phyloP scores from a whole-genome alignment of 2,888 invertebrate genomes.

The Drosophila falleni region DNA sequence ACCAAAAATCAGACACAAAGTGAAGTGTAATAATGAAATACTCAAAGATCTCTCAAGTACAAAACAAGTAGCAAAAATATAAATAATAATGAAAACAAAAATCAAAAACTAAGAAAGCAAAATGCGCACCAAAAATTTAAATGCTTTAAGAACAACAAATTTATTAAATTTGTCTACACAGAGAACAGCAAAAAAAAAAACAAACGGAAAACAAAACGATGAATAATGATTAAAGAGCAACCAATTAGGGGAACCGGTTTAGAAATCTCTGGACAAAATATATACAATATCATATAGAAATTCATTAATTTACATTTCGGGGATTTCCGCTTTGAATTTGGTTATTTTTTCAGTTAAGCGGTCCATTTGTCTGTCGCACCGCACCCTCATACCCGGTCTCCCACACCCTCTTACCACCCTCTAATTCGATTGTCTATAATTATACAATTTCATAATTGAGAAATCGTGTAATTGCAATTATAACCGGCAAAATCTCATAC shows the following conservation, averaged over 20 bases:
- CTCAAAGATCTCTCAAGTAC: slow-evolving; percentile 13
- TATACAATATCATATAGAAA: slow-evolving; percentile 49
- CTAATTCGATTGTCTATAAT: slow-evolving; percentile 24
- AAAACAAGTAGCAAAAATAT: slow-evolving; percentile 4
- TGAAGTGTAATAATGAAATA: slow-evolving; percentile 34
- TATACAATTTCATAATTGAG: slow-evolving; percentile 60
- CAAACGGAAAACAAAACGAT: slow-evolving; percentile 18
- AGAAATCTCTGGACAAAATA: slow-evolving; percentile 45
- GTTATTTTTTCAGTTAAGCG: slow-evolving; percentile 13
- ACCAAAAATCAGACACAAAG: slow-evolving; percentile 10
- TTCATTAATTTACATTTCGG: slow-evolving; percentile 78
- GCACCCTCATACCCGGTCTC: neutral
- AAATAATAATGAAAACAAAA: slow-evolving; percentile 12
- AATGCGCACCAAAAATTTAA: slow-evolving; percentile 53
- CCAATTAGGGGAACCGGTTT: slow-evolving; percentile 69
- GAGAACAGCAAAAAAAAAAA: slow-evolving; percentile 18
- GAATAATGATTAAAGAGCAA: slow-evolving; percentile 49
- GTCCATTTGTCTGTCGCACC: slow-evolving; percentile 4
- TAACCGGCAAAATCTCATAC: slow-evolving; percentile 21
- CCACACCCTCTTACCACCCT: neutral
- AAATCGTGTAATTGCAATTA: slow-evolving; percentile 73
- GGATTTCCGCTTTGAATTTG: slow-evolving; percentile 61
- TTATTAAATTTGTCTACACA: slow-evolving; percentile 30
- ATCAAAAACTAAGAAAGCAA: slow-evolving; percentile 18
- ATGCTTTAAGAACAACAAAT: slow-evolving; percentile 44